A percentile compares a stretch with the other conserved stretches of the same genome.
These are phyloP conservation scores for Bedellia somnulentella DNA, from an alignment of 2,888 invertebrate genomes.

Conservation along the genomic window DNA sequence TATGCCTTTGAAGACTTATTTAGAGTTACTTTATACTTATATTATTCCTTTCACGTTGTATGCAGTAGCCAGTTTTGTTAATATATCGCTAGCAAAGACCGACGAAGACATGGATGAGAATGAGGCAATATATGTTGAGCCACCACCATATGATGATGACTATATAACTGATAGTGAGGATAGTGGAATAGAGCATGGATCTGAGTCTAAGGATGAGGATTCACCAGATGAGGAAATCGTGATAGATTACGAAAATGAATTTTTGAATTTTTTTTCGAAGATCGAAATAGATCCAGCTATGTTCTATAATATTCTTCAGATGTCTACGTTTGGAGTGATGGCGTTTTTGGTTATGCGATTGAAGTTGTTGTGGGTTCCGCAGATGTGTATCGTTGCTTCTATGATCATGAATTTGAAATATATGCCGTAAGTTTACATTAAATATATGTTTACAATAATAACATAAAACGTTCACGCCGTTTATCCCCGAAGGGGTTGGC, in stretches of 20 bases:
- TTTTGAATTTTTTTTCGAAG: constrained; percentile 24
- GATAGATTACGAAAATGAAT: constrained; percentile 7
- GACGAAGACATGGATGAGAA: constrained; percentile 14
- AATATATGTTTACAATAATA: too few species aligned
- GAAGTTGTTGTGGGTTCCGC: constrained; percentile 77
- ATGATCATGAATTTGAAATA: constrained; percentile 6
- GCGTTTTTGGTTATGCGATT: constrained; percentile 77
- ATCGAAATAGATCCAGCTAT: constrained; percentile 53
- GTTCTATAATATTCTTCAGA: constrained; percentile 72
- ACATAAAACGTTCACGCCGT: too few species aligned
- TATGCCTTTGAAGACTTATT: constrained; percentile 55
- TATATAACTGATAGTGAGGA: constrained; percentile 7
- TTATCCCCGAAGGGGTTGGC: too few species aligned
- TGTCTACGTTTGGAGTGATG: constrained; percentile 71
- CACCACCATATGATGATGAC: background rate
- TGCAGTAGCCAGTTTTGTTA: constrained; percentile 17
- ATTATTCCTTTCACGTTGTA: constrained; percentile 56
- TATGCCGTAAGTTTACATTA: too few species aligned
- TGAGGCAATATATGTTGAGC: constrained; percentile 6
- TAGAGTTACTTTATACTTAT: constrained; percentile 52
- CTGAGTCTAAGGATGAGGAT: too few species aligned
- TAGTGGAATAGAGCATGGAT: too few species aligned
- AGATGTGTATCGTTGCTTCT: constrained; percentile 73
- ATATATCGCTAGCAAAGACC: constrained; percentile 11
- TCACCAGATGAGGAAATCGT: background rate